Evolutionary conservation across 2,113 vertebrate genomes (phyloP), one percentile per base, ranked within the genome.

Genomic region (Nanorana parkeri): DNA sequence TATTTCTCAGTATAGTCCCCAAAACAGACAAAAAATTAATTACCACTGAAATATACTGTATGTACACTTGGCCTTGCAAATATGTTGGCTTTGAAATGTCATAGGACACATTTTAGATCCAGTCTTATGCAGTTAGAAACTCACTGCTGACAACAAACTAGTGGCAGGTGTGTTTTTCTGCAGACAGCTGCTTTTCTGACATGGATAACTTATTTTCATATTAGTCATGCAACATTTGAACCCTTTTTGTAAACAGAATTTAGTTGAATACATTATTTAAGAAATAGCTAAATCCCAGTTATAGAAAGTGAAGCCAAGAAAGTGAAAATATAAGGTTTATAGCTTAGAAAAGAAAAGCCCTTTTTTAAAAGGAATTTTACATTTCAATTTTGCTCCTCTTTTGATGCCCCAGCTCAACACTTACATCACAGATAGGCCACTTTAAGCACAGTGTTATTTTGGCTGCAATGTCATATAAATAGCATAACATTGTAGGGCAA

Each of bases 141-240:
- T 81, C 84, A 90, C 89, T 91, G 85, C 86, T 89, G 85, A 90
- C 80, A 86, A 68, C 16, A 86, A 86, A 86, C 79, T 81, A 65
- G 83, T 64, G 86, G 86, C 91, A 93, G 91, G 89, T 94, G 90
- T 83, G 85, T 36, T 69, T 87, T 90, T 80, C 0, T 83, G 72
- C 85, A 91, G 90, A 88, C 92, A 93, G 92, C 86, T 92, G 91
- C 64, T 83, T 86, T 86, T 88, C 87, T 89, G 89, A 92, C 84
- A 91, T 41, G 89, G 90, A 91, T 92, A 88, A 88, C 60, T 85
- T 87, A 86, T 78, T 88, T 78, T 73, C 86, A 21, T 67, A 83
- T 58, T 88, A 88, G 65, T 13, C 17, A 58, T 81, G 76, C 64
- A 92, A 92, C 91, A 93, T 91, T 91, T 60, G 58, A 75, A 75